These are phyloP conservation scores for Epistrophe grossulariae DNA, from an alignment of 2,888 invertebrate species.

Conservation along the genomic window DNA sequence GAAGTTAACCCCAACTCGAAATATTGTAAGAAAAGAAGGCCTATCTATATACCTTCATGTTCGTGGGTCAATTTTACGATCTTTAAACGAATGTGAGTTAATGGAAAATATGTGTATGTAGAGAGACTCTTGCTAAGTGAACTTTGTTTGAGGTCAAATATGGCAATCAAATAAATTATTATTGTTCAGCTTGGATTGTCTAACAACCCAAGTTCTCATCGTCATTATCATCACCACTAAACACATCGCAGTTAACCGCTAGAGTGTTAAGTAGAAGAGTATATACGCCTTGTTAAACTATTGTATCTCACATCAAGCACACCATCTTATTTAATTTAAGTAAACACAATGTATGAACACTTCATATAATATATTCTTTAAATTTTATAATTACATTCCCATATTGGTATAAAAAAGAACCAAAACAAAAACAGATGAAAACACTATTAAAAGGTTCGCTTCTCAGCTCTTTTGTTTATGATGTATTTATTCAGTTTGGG, in stretches of 20 bases:
- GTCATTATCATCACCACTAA: neutral
- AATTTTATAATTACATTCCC: conserved; percentile 26
- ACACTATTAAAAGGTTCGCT: conserved; percentile 43
- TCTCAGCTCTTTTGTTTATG: conserved; percentile 60
- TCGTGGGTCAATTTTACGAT: conserved; percentile 43
- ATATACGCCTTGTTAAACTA: conserved; percentile 25
- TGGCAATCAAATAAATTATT: conserved; percentile 61
- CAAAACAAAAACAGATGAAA: neutral
- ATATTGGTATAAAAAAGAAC: neutral
- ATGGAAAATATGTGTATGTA: conserved; percentile 47
- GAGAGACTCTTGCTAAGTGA: conserved; percentile 52
- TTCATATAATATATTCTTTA: conserved; percentile 8
- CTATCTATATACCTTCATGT: neutral
- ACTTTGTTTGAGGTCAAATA: conserved; percentile 63
- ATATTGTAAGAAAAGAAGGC: conserved; percentile 18
- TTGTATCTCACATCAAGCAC: conserved; percentile 1
- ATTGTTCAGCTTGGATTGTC: conserved; percentile 30
- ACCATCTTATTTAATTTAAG: conserved; percentile 16
- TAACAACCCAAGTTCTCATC: conserved; percentile 25
- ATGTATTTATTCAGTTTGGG: conserved; percentile 13
- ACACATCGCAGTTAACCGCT: conserved; percentile 33
- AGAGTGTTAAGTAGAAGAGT: conserved; percentile 23
- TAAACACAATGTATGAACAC: neutral
- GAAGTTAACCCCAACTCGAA: conserved; percentile 32
- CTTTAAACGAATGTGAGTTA: conserved; percentile 60